phyloP scores from a whole-genome alignment of 2,113 vertebrate genomes.

The Solenodon paradoxus region DNA sequence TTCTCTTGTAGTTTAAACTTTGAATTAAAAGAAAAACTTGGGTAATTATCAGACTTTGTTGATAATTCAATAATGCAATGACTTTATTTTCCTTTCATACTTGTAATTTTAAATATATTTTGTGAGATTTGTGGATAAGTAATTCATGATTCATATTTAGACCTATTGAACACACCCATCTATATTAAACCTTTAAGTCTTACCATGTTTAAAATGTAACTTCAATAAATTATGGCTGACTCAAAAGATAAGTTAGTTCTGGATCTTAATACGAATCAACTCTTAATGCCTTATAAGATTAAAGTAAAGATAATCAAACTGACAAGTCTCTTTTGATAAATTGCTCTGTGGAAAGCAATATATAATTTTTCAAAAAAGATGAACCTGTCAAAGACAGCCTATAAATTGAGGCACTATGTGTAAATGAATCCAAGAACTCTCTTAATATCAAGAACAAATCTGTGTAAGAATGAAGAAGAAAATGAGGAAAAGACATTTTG shows the following conservation, averaged over 20 bases:
- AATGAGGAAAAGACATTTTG: neutral
- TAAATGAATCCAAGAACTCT: conserved; percentile 6
- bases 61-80: neutral
- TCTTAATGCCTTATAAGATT: neutral
- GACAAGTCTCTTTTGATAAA: conserved; percentile 3
- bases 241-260: conserved; percentile 25
- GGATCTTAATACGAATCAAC: neutral
- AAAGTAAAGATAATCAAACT: neutral
- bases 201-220: conserved; percentile 20
- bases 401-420: neutral
- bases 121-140: neutral
- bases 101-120: neutral
- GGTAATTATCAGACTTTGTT: neutral
- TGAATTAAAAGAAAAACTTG: neutral
- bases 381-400: neutral
- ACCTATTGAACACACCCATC: neutral
- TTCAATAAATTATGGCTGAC: neutral
- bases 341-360: neutral
- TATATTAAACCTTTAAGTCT: neutral
- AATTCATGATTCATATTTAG: conserved; percentile 1
- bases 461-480: neutral
- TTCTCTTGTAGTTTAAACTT: neutral
- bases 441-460: neutral
- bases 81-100: neutral
- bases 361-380: neutral